Percentiles rank a stretch among this genome's conserved stretches.
These are phyloP conservation scores for Brachionus manjavacas DNA, from an alignment of 1,140 invertebrate species.

Conservation along the genomic window DNA sequence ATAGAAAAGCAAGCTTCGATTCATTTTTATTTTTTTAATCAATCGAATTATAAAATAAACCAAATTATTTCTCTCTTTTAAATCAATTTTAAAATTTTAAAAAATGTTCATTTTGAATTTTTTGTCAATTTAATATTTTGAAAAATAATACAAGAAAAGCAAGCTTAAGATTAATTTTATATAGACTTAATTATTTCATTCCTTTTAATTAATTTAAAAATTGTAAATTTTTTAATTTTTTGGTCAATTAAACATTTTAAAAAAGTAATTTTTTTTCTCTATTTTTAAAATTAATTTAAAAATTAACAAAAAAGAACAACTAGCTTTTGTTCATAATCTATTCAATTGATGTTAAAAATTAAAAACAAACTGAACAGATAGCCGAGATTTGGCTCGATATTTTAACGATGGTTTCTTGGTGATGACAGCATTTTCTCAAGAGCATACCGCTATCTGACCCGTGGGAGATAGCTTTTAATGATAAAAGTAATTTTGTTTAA, in stretches of 20 bases:
- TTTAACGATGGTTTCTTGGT: background rate
- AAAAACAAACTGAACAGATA: background rate
- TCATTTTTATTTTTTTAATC: background rate
- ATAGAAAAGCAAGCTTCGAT: background rate
- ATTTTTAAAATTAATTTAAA: background rate
- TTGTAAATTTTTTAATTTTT: too few species aligned
- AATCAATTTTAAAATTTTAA: too few species aligned
- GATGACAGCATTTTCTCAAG: conserved; percentile 1
- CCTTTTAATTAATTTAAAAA: too few species aligned
- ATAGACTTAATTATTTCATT: too few species aligned
- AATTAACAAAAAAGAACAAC: background rate
- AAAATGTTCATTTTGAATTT: too few species aligned
- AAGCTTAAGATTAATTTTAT: too few species aligned
- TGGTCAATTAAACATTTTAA: too few species aligned
- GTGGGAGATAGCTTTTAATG: background rate
- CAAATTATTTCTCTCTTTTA: background rate
- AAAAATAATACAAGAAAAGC: too few species aligned
- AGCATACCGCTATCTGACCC: background rate
- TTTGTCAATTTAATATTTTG: too few species aligned
- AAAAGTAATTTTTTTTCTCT: too few species aligned
- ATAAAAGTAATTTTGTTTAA: background rate
- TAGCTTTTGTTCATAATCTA: too few species aligned
- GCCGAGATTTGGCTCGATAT: background rate
- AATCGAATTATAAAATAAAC: background rate
- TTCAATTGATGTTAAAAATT: too few species aligned